Conservation (phyloP, 1,140 invertebrate species). For the Temnothorax nylanderi region DNA sequence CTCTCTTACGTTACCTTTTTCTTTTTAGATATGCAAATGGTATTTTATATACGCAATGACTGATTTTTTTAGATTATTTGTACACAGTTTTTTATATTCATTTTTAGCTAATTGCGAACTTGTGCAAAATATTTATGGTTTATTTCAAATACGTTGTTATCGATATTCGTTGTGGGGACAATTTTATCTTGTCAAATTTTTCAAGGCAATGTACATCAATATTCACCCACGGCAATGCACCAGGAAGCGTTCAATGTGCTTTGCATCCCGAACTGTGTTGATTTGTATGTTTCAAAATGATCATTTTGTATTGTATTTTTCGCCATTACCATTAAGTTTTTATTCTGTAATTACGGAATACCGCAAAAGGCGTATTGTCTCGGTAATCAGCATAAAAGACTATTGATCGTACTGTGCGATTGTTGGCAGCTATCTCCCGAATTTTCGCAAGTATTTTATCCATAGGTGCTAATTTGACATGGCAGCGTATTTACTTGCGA, state of each 20-base stretch:
- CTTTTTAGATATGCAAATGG: constrained; percentile 24
- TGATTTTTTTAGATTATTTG: constrained; percentile 29
- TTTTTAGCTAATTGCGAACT: constrained; percentile 4
- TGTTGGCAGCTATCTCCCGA: neutral
- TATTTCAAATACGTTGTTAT: neutral
- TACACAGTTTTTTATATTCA: neutral
- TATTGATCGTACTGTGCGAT: neutral
- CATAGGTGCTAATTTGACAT: neutral
- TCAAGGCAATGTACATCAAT: constrained; percentile 5
- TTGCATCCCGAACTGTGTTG: constrained; percentile 53
- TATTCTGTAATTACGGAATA: constrained; percentile 2
- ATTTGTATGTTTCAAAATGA: constrained; percentile 43
- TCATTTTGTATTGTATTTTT: constrained; percentile 26
- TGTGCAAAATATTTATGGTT: constrained; percentile 3
- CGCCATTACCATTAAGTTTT: constrained; percentile 28
- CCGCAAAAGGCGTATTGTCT: constrained; percentile 8
- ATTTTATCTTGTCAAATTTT: neutral
- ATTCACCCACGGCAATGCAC: constrained; percentile 41
- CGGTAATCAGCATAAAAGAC: neutral
- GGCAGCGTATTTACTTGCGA: neutral
- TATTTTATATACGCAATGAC: constrained; percentile 34
- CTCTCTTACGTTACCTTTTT: constrained; percentile 14
- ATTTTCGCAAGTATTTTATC: constrained; percentile 8
- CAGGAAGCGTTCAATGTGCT: constrained; percentile 46
- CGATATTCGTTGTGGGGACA: neutral